Percentiles rank a stretch among this genome's conserved stretches.
Evolutionary conservation across 2,797 vertebrate species (phyloP).

Genomic region (Danionella dracula): DNA sequence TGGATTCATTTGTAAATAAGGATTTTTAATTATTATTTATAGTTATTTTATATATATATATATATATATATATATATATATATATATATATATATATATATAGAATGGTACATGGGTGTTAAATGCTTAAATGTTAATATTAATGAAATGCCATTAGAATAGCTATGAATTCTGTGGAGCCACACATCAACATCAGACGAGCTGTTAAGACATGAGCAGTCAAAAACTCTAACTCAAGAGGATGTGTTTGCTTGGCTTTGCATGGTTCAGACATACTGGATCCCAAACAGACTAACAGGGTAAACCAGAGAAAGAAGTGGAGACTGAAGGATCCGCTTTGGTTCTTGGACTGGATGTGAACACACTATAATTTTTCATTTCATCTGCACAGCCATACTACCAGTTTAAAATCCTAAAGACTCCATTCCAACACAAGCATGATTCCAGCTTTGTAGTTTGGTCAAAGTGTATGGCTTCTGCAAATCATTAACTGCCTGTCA

Average conservation of each 20-base stretch:
- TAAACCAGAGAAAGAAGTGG: slow-evolving; percentile 41
- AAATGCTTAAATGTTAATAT: no score
- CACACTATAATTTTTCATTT: slow-evolving; percentile 62
- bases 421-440: slow-evolving; percentile 72
- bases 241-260: slow-evolving; percentile 67
- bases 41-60: no score
- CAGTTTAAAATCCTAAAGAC: slow-evolving; percentile 72
- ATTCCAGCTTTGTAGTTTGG: slow-evolving; percentile 64
- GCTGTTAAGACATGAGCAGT: slow-evolving; percentile 55
- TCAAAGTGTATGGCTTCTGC: slow-evolving; percentile 59
- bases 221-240: slow-evolving; percentile 44
- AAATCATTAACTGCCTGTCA: slow-evolving; percentile 64
- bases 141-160: no score
- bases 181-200: slow-evolving; percentile 63
- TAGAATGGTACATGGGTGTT: no score
- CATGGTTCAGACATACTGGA: slow-evolving; percentile 77
- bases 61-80: no score
- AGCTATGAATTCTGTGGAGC: slow-evolving; percentile 5
- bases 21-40: slow-evolving; percentile 58
- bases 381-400: slow-evolving; percentile 55
- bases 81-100: no score
- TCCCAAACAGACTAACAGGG: slow-evolving; percentile 65
- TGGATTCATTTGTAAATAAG: slow-evolving; percentile 98
- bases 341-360: slow-evolving; percentile 64
- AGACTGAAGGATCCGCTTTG: slow-evolving; percentile 67